Conservation (phyloP, 2,113 vertebrate species). For the Hypanus sabinus region DNA sequence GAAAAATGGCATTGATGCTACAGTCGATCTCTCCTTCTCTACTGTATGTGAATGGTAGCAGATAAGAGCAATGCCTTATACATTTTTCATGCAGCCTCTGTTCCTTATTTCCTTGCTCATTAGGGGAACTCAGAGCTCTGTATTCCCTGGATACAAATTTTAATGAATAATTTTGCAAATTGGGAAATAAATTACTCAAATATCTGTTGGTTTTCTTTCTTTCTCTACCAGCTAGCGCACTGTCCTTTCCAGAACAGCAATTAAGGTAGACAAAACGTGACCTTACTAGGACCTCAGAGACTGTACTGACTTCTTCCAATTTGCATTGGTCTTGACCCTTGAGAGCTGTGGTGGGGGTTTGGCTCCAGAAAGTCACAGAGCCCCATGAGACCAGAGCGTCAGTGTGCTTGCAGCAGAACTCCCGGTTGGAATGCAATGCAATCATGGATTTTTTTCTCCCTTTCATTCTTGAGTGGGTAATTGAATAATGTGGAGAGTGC, state of each 20-base stretch:
- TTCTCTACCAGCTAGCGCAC: background rate
- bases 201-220: background rate
- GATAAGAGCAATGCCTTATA: conserved; percentile 24
- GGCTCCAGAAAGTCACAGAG: background rate
- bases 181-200: conserved; percentile 37
- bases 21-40: background rate
- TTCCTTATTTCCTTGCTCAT: conserved; percentile 32
- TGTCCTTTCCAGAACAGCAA: conserved; percentile 24
- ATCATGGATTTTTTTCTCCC: background rate
- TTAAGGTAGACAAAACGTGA: conserved; percentile 27
- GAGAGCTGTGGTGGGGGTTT: background rate
- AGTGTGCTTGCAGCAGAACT: background rate
- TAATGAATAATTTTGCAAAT: conserved; percentile 35
- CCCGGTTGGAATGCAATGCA: background rate
- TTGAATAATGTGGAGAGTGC: background rate
- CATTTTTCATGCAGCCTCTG: conserved; percentile 21
- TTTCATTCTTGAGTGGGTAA: background rate
- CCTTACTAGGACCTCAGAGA: conserved; percentile 23
- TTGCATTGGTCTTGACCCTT: background rate
- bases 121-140: conserved; percentile 18
- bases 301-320: background rate
- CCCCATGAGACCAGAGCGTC: background rate
- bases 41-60: background rate
- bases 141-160: conserved; percentile 32
- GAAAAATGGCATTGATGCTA: background rate